These are phyloP conservation scores for Nasonia longicornis DNA, from an alignment of 1,140 invertebrate genomes.

Conservation along the genomic window DNA sequence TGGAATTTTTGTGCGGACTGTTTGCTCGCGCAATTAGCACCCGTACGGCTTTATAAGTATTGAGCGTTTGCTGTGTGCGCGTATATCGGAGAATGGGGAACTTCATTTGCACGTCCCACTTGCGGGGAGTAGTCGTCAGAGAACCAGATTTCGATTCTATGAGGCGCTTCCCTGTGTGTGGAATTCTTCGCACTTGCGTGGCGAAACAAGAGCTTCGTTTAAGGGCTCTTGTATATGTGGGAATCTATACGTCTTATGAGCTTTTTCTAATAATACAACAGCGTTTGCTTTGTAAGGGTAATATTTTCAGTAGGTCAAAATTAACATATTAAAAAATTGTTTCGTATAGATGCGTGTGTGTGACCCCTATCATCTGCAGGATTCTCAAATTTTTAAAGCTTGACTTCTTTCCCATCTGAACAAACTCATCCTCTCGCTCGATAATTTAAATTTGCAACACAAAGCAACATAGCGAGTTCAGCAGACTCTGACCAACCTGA, in stretches of 20 bases:
- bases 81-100: constrained; percentile 42
- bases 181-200: not conserved
- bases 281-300: no score
- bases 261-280: no score
- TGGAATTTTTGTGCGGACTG: constrained; percentile 42
- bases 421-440: no score
- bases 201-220: constrained; percentile 7
- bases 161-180: not conserved
- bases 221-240: not conserved
- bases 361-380: no score
- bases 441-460: not conserved
- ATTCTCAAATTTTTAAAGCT: no score
- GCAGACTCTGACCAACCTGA: no score
- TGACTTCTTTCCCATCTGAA: no score
- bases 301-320: no score
- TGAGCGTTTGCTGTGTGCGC: constrained; percentile 45
- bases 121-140: constrained; percentile 43
- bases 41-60: constrained; percentile 49
- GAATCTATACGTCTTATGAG: no score
- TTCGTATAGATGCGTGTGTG: no score
- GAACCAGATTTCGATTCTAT: constrained; percentile 7
- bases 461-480: no score
- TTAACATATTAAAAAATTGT: no score
- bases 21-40: constrained; percentile 65
- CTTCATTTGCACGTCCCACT: constrained; percentile 63